phyloP scores from a whole-genome alignment of 2,888 invertebrate species.

The Eugnorisma glareosa region DNA sequence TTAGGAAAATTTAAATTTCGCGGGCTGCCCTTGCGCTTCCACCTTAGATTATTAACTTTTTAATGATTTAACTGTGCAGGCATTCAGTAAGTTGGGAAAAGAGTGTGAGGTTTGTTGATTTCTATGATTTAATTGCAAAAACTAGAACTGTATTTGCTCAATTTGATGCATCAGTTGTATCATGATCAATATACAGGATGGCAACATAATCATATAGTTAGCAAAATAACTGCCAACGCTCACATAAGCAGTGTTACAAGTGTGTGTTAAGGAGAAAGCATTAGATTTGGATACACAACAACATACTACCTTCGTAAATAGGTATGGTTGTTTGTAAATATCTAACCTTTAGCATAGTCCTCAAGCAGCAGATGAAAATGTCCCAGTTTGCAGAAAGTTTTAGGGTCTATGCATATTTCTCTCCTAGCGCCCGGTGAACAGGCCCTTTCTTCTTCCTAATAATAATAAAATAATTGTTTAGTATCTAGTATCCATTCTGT shows the following conservation, averaged over 20 bases:
- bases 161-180: neutral
- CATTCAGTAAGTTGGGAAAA: too few relatives aligned
- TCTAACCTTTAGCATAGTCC: constrained; percentile 97
- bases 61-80: neutral
- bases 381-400: constrained; percentile 98
- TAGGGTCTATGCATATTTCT: constrained; percentile 95
- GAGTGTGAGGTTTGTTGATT: too few relatives aligned
- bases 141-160: neutral
- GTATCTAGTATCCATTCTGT: neutral
- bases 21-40: too few relatives aligned
- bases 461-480: constrained; percentile 15
- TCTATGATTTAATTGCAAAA: neutral
- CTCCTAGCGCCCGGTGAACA: constrained; percentile 88
- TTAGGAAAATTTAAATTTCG: too few relatives aligned
- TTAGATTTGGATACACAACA: too few relatives aligned
- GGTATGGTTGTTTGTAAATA: neutral
- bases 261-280: neutral
- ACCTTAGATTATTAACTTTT: too few relatives aligned
- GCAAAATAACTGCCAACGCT: neutral
- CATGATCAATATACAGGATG: too few relatives aligned
- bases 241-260: neutral
- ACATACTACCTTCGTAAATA: neutral
- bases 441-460: constrained; percentile 87
- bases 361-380: constrained; percentile 98
- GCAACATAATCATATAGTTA: neutral